Base-by-base conservation (phyloP, 2,113 vertebrate genomes). In the Lota lota region DNA sequence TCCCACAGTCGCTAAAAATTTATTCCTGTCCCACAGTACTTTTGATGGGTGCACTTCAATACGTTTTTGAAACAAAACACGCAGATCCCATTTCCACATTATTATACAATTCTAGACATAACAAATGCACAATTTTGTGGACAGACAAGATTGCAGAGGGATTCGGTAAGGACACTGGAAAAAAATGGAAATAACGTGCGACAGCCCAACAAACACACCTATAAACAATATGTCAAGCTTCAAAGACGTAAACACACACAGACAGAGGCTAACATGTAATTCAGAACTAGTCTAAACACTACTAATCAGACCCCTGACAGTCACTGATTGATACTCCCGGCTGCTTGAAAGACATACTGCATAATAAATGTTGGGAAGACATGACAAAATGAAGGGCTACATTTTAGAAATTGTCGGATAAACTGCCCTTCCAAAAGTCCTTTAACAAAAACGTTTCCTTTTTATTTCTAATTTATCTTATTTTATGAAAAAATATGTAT, bases 181-280 rank as follows among this genome's bases (percentile, higher is more conserved):
- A 70, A 70, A 86, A 78, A 68, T 33, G 77, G 65, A 61, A 80
- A 83, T 76, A 53, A 63, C 57, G 51, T 16, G 50, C 60, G 75
- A 78, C 69, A 58, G 59, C 19, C 74, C 79, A 83, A 74, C 79
- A 83, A 84, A 84, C 78, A 76, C 82, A 83, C 77, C 80, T 85
- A 72, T 80, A 87, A 87, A 85, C 82, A 85, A 74, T 24, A 18
- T 28, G 80, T 73, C 65, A 72, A 21, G 21, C 69, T 79, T 73
- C 69, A 65, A 64, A 79, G 69, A 82, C 76, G 21, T 72, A 74
- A 71, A 85, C 83, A 82, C 79, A 81, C 79, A 81, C 74, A 82
- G 69, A 80, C 76, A 59, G 24, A 79, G 60, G 67, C 69, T n/a
- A 70, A 84, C 80, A 0, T 82, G 80, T 82, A 75, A 83, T 83